Conservation (phyloP, 2,113 vertebrate genomes). For the Tursiops truncatus region DNA sequence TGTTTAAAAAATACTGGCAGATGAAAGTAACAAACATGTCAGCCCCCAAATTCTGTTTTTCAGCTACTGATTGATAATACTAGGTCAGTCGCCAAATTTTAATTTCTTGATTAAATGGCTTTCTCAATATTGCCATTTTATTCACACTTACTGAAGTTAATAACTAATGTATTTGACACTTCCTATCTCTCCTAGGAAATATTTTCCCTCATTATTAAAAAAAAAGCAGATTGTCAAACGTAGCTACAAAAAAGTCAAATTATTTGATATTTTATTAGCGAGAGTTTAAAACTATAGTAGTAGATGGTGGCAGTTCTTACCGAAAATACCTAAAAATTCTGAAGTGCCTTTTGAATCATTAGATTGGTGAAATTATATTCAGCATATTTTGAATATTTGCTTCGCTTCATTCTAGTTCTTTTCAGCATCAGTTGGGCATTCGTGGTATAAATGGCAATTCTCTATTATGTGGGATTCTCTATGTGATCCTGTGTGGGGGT, state of each 20-base stretch:
- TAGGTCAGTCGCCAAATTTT: conserved; percentile 46
- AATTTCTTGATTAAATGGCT: conserved; percentile 51
- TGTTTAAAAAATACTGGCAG: conserved; percentile 72
- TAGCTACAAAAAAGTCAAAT: neutral
- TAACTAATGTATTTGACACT: neutral
- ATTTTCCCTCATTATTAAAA: neutral
- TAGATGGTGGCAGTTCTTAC: neutral
- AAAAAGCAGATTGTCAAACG: neutral
- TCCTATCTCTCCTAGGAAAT: neutral
- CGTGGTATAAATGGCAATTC: rapidly evolving
- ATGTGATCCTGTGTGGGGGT: neutral
- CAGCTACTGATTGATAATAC: conserved; percentile 35
- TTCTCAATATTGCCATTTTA: neutral
- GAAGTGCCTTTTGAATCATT: neutral
- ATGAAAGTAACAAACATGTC: conserved; percentile 63
- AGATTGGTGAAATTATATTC: neutral
- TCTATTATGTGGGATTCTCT: neutral
- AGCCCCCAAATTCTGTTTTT: conserved; percentile 55
- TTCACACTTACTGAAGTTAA: neutral
- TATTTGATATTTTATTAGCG: conserved; percentile 10
- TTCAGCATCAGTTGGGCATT: neutral
- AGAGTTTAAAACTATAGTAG: neutral
- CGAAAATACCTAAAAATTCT: neutral
- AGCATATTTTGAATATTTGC: neutral
- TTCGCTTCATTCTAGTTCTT: neutral